Evolutionary conservation across 1,140 invertebrate species (phyloP).

Genomic region (Trissolcus basalis): DNA sequence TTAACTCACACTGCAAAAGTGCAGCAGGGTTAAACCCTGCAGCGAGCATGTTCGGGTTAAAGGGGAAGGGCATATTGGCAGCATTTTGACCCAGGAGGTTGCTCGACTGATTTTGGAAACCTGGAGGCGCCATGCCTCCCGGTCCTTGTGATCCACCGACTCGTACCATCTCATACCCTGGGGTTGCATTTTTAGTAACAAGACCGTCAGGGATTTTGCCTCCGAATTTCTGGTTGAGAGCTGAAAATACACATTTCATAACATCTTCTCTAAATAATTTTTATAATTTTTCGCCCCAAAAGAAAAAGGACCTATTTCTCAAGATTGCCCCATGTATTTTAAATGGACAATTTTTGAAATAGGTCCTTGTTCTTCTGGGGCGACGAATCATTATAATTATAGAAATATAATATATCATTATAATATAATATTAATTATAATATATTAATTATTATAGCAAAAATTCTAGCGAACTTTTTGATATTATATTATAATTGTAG

Average conservation of each 20-base stretch:
- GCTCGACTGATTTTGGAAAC: constrained; percentile 64
- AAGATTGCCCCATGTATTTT: too few species aligned
- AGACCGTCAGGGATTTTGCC: constrained; percentile 75
- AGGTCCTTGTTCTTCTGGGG: too few species aligned
- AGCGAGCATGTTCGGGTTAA: constrained; percentile 44
- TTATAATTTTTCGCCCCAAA: too few species aligned
- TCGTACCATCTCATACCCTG: constrained; percentile 75
- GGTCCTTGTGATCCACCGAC: constrained; percentile 67
- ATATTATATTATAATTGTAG: too few species aligned
- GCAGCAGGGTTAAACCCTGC: constrained; percentile 81
- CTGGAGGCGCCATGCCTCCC: constrained; percentile 41
- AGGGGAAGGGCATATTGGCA: constrained; percentile 26
- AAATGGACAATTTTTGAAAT: too few species aligned
- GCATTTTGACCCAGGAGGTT: constrained; percentile 59
- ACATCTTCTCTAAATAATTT: too few species aligned
- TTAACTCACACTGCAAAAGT: constrained; percentile 78
- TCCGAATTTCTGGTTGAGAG: constrained; percentile 66
- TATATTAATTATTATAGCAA: too few species aligned
- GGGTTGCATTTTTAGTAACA: constrained; percentile 75
- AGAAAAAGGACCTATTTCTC: too few species aligned
- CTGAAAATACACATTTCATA: constrained; percentile 42
- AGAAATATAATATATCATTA: too few species aligned
- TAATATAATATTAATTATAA: too few species aligned
- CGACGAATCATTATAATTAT: too few species aligned
- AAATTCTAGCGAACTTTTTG: too few species aligned